Evolutionary conservation across 2,797 vertebrate genomes (phyloP), one percentile per base, ranked within the genome.

Genomic region (Enteromius unitaeniatus): DNA sequence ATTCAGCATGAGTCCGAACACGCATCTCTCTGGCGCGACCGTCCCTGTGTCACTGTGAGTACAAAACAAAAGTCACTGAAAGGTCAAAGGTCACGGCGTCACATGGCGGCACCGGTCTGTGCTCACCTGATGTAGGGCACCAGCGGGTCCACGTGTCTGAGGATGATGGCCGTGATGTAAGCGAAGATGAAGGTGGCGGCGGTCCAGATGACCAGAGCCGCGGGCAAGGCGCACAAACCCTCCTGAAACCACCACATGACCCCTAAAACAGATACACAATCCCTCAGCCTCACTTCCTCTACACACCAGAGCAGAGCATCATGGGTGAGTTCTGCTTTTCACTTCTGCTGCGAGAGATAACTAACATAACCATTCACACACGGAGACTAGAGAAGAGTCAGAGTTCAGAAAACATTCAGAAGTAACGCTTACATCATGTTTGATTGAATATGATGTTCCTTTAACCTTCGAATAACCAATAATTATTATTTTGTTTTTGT

Each of bases 51-150:
- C 97, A 84, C 97, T 99, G 94, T 75, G 94, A 7, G 9, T 3
- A 14, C 78, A 77, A 77, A 42, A 60, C 14, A 34, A 76, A 74
- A n/a, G 40, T 81, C 21, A 49, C 0, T 72, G 19, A 34, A 11
- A 28, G 45, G 58, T 34, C 58, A 65, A 9, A 19, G 69, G 58
- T 53, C 73, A 45, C 26, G 11, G 3, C 0, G 26, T 34, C 42
- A 64, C 31, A 15, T 60, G 53, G 37, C 4, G 1, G 26, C 4
- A 23, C 11, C 5, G 5, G 4, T 23, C 23, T 37, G 14, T 0
- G n/a, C 95, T 92, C 81, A 99, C 97, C 97, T 99, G 93, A 99
- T 99, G 89, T 97, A 99, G n/a, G 97, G 97, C 83, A 99, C 88
- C 86, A 96, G 88, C 6, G 96, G 96, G 84, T 99, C 97, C 2